Evolutionary conservation across 2,113 vertebrate genomes (phyloP), one percentile per base, ranked within the genome.

Genomic region (Gambusia holbrooki): DNA sequence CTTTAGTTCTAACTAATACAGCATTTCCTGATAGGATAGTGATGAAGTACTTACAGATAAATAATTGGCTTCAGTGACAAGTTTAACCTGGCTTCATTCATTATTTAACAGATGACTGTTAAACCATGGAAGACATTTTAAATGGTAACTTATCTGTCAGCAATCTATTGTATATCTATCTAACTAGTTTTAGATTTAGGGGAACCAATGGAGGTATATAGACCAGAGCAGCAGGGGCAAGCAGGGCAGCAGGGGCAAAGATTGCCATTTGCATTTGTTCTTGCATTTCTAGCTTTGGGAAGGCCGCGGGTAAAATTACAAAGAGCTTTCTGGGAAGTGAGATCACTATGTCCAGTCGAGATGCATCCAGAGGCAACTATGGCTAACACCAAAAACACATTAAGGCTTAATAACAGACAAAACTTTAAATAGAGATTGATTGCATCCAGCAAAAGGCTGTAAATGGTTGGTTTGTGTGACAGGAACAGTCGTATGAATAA

Each of bases 191-290:
- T 27, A 27, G 74, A 68, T 81, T 77, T 72, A 85, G 76, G 22
- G 65, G 37, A 51, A 67, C 62, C n/a, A n/a, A 75, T 69, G 60
- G 25, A 89, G 80, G 79, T 69, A 45, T 75, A 73, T 81, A 76
- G 82, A 66, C 67, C 71, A 80, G 33, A 37, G 40, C 74, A 25
- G 60, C 32, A 35, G 8, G 76, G 27, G 48, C 22, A 2, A 62
- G 27, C 71, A 80, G 33, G 32, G 40, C 74, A 25, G 60, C 32
- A 35, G 8, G 76, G 27, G 48, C 22, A 2, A 62, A 54, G 62
- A 32, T 45, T 28, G 9, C 68, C 12, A 33, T 69, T 74, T 71
- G 28, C 40, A 66, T 64, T 68, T 79, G 29, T 67, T 66, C 14
- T 40, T 62, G 62, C 25, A 28, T 64, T 29, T 79, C 42, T 42